Evolutionary conservation across 1,140 invertebrate species (phyloP), one percentile per base, ranked within the genome.

Genomic region (Cotesia glomerata): DNA sequence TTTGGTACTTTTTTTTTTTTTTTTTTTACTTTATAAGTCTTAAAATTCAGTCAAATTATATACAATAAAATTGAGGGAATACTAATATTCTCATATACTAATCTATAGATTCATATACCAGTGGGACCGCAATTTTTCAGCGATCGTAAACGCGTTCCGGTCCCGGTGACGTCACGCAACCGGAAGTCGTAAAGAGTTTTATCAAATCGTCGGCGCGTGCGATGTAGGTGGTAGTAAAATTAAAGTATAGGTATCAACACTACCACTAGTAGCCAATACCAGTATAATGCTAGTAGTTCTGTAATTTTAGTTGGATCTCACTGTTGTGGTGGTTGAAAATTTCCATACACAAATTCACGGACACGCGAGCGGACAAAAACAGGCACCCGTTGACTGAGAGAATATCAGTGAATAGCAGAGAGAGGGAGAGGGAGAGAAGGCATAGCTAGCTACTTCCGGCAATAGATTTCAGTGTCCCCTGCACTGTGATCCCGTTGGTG

Each of bases 391-490:
- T 18, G 59, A 59, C 52, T 26, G 71, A 63, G 71, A 63, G 71
- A 74, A 77, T 69, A 74, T 77, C 75, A 76, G 75, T 77, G 52
- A 69, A 26, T 26, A 26, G 26, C 26, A 78, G 83, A 81, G 84
- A 85, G 82, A 9, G 39, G 36, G 36, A 45, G 39, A 45, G 39
- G 26, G 26, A 26, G 26, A 26, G 26, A 26, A 26, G 26, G 26
- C 26, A 26, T 26, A 45, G 39, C 11, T 84, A 85, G 80, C 82
- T 81, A 84, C 84, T 86, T 86, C 85, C 85, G 85, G 85, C 81
- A 86, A 86, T 86, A 86, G 84, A 86, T 86, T 86, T 86, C 77
- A 82, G 80, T 78, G 79, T 74, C 56, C 76, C 67, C 71, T 49
- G 26, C 26, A 39, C 8, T 49, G 61, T 35, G 39, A 63, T 36